Evolutionary conservation across 2,888 invertebrate species (phyloP), one percentile per base, ranked within the genome.

Genomic region (Cenopis cana): DNA sequence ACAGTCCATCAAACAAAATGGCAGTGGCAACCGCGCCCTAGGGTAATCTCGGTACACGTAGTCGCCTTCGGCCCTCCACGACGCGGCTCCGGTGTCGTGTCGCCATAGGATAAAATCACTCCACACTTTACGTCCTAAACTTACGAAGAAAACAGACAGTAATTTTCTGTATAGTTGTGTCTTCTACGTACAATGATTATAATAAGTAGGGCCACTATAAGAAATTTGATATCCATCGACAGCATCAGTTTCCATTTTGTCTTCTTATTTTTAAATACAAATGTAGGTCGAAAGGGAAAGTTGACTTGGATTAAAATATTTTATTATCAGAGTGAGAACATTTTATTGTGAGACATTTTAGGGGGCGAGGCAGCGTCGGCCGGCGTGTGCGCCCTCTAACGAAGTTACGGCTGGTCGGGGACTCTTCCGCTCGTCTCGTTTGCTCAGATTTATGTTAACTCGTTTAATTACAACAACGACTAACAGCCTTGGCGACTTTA

Each of bases 391-490:
- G 76, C 79, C 77, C 74, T 77, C 80, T 87, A 87, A 89, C 84
- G 78, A 84, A 85, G 84, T 88, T 87, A 86, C 79, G 77, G 77
- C 80, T 82, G 81, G 77, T 78, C 81, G 80, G 85, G 81, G 84
- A 83, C 83, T 80, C 78, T 82, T 81, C 78, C 81, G 80, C 79
- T 78, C 78, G 74, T 81, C 82, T 81, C 82, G 78, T 83, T 82
- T 79, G 74, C 79, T 74, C 81, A 81, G 84, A 87, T 87, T 88
- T 85, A 86, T 85, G 83, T 81, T 83, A 82, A 85, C 86, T 82
- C 82, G 79, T 81, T 85, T 87, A 85, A 87, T 87, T 85, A 84
- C 77, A 69, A 79, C 75, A 76, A 75, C 77, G 77, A 76, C 80
- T 75, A 76, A 81, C 77, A 77, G 74, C 69, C 75, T 77, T 73